Evolutionary conservation across 2,888 invertebrate species (phyloP).

Genomic region (Pseudococcus viburni): DNA sequence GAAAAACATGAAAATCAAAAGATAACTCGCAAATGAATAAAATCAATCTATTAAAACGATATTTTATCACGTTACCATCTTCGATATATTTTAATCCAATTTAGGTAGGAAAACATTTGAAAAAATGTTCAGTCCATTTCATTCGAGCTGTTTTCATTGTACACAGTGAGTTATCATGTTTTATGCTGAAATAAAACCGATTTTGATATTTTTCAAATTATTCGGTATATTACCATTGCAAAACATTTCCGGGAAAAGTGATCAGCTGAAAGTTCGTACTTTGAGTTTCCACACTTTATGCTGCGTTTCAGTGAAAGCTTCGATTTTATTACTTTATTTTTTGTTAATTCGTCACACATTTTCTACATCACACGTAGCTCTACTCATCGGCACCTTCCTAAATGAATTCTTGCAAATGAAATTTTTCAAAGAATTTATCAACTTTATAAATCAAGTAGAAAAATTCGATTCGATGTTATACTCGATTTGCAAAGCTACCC

Average conservation of each 20-base stretch:
- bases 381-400: neutral
- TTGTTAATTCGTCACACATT: neutral
- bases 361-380: neutral
- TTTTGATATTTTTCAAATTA: neutral
- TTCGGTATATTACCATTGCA: neutral
- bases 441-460: neutral
- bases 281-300: slow-evolving; percentile 1
- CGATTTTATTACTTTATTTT: neutral
- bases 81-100: no score
- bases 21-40: no score
- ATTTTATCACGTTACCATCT: no score
- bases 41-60: no score
- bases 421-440: neutral
- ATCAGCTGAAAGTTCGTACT: slow-evolving; percentile 19
- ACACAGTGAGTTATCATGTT: neutral
- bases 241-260: neutral
- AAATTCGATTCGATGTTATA: neutral
- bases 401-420: neutral
- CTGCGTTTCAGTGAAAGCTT: neutral
- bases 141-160: no score
- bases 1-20: no score
- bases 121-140: no score
- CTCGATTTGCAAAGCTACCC: neutral
- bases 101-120: no score
- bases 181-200: neutral